Conservation (phyloP, 2,797 vertebrate genomes). For the Pogoniulus pusillus region DNA sequence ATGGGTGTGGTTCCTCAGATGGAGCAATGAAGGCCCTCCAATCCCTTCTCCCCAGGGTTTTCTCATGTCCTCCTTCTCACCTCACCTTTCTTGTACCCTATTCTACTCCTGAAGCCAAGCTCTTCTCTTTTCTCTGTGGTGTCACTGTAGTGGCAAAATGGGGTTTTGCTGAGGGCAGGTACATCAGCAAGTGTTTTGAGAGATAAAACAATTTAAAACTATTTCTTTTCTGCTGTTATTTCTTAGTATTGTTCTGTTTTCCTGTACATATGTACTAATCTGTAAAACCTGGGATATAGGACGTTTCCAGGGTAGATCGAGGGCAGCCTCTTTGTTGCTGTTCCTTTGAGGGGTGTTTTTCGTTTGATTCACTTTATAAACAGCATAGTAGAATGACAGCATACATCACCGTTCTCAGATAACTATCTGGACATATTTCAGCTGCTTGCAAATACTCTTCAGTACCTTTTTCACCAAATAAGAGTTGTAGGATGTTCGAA, state of each 20-base stretch:
- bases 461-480: not conserved
- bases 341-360: too few species aligned
- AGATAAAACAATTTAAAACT: not conserved
- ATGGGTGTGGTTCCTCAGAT: not conserved
- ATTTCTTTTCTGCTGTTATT: not conserved
- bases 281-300: not conserved
- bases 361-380: not conserved
- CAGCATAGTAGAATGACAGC: not conserved
- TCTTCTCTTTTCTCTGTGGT: too few species aligned
- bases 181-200: not conserved
- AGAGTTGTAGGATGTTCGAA: not conserved
- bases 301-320: not conserved
- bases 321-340: too few species aligned
- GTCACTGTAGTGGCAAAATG: not conserved
- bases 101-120: not conserved
- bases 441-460: not conserved
- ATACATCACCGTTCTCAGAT: not conserved
- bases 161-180: not conserved
- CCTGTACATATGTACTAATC: not conserved
- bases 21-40: not conserved
- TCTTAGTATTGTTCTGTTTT: not conserved
- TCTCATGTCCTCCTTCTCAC: not conserved
- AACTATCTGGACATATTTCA: not conserved
- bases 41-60: not conserved
- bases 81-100: accelerated